Evolutionary conservation across 2,888 invertebrate species (phyloP).

Genomic region (Trichacis sp.): DNA sequence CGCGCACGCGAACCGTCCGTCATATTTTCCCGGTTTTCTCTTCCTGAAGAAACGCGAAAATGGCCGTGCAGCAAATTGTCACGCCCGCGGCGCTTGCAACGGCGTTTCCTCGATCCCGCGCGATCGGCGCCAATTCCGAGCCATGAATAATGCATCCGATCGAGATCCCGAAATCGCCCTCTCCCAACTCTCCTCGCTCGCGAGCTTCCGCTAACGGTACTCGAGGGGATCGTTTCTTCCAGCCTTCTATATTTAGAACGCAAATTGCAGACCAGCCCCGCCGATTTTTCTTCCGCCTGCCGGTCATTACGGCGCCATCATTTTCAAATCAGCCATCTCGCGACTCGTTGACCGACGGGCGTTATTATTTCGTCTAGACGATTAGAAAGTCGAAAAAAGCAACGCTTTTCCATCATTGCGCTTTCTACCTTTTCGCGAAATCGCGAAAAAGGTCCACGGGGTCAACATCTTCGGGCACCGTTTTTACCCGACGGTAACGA

Average conservation of each 20-base stretch:
- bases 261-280: background rate
- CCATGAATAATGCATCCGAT: constrained; percentile 22
- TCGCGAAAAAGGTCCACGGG: background rate
- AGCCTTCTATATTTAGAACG: constrained; percentile 3
- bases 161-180: constrained; percentile 23
- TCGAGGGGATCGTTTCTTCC: background rate
- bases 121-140: constrained; percentile 2
- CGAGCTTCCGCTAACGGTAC: constrained; percentile 6
- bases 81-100: constrained; percentile 32
- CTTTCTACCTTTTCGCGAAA: too few relatives aligned
- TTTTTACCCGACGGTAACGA: too few relatives aligned
- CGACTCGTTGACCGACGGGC: background rate
- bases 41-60: constrained; percentile 41
- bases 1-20: constrained; percentile 31
- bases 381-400: constrained; percentile 3
- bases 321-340: background rate
- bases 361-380: constrained; percentile 11
- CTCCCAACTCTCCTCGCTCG: background rate
- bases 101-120: constrained; percentile 12
- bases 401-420: too few relatives aligned
- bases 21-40: constrained; percentile 36
- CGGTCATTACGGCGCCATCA: constrained; percentile 4
- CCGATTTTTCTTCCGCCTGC: background rate
- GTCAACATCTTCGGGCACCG: too few relatives aligned
- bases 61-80: constrained; percentile 43